phyloP scores from a whole-genome alignment of 2,113 vertebrate species.

The Dissostichus mawsoni region DNA sequence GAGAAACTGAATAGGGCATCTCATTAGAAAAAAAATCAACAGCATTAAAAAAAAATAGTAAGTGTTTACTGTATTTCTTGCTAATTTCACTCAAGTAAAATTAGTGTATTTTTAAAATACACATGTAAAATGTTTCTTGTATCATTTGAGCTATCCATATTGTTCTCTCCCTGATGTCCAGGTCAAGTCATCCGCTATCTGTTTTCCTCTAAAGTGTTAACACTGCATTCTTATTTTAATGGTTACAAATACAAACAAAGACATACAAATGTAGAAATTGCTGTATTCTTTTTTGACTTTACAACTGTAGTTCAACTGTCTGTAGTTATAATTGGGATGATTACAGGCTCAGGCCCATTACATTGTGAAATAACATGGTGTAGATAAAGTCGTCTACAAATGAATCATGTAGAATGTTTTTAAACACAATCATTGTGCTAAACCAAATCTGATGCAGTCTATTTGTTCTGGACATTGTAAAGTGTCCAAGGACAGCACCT shows the following conservation, averaged over 20 bases:
- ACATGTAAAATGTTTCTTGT: too few species aligned
- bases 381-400: neutral
- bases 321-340: constrained; percentile 17
- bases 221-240: neutral
- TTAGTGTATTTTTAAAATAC: too few species aligned
- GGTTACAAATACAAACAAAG: constrained; percentile 25
- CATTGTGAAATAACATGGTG: neutral
- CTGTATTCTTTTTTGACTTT: constrained; percentile 2
- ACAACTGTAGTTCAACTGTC: constrained; percentile 5
- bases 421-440: neutral
- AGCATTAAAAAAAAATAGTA: too few species aligned
- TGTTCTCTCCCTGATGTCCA: neutral
- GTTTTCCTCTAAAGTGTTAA: constrained; percentile 9
- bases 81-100: too few species aligned
- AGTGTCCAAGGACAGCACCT: constrained; percentile 60
- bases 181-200: neutral
- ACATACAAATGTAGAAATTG: constrained; percentile 10
- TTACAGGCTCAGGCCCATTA: neutral
- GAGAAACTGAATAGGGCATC: too few species aligned
- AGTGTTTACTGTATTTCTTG: too few species aligned
- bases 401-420: neutral
- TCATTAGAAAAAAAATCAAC: too few species aligned
- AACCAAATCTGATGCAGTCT: constrained; percentile 5
- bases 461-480: neutral
- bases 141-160: too few species aligned